Percentiles rank a stretch among this genome's conserved stretches.
phyloP scores from a whole-genome alignment of 2,113 vertebrate species.

The Amia ocellicauda region DNA sequence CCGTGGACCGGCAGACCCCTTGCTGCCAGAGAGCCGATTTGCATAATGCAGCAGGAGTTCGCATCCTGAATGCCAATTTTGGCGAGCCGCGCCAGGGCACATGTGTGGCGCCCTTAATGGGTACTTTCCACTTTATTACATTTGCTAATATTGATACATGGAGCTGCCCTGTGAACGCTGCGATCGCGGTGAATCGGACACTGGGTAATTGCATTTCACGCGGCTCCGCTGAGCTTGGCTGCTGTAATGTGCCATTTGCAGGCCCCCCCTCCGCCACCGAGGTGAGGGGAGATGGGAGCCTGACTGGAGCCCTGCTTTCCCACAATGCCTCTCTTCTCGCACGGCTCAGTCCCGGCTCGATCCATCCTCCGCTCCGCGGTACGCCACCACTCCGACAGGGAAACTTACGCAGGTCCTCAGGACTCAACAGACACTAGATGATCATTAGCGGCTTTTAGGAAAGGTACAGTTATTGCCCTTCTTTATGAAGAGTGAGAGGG shows the following conservation, averaged over 20 bases:
- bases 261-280: background rate
- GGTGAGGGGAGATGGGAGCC: too few species aligned
- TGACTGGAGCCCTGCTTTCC: background rate
- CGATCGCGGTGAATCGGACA: background rate
- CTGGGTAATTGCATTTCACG: background rate
- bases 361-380: constrained; percentile 31
- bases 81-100: constrained; percentile 36
- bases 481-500: too few species aligned
- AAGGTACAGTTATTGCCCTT: too few species aligned
- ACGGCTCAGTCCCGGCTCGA: constrained; percentile 51
- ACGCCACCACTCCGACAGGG: too few species aligned
- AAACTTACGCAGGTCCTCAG: too few species aligned
- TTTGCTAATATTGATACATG: constrained; percentile 37
- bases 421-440: too few species aligned
- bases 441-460: too few species aligned
- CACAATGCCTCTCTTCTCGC: background rate
- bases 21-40: background rate
- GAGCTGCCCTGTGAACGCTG: background rate
- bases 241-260: background rate
- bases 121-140: constrained; percentile 52
- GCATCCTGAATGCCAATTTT: background rate
- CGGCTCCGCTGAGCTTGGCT: background rate
- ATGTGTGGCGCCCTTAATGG: constrained; percentile 41
- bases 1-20: background rate
- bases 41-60: background rate